A percentile compares a stretch with the other conserved stretches of the same genome.
Conservation (phyloP, 2,797 vertebrate species). For the Eptatretus atami region DNA sequence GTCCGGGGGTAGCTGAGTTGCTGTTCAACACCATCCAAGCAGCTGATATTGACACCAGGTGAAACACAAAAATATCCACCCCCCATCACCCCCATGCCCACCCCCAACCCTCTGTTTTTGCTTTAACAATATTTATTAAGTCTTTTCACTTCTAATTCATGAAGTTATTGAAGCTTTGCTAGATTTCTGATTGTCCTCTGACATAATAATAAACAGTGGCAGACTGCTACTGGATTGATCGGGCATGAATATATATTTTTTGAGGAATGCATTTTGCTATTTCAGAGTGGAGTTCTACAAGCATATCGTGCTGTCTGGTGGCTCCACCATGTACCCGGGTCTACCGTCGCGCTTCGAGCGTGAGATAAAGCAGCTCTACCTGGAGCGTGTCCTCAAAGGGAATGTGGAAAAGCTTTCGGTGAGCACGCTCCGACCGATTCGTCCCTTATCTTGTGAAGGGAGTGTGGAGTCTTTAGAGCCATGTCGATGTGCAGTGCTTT, state of each 20-base stretch:
- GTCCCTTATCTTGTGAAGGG: too few species aligned
- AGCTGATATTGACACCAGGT: conserved; percentile 95
- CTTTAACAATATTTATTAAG: neutral
- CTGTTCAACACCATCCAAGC: conserved; percentile 98
- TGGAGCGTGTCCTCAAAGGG: conserved; percentile 84
- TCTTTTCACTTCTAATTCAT: too few species aligned
- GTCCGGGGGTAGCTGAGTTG: conserved; percentile 76
- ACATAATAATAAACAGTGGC: too few species aligned
- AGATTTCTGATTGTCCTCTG: too few species aligned
- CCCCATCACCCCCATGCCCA: neutral
- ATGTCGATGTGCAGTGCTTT: too few species aligned
- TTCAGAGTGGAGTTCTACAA: conserved; percentile 86
- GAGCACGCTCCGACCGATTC: conserved; percentile 12
- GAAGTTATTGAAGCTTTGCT: too few species aligned
- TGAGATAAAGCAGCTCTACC: conserved; percentile 85
- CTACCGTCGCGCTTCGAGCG: conserved; percentile 76
- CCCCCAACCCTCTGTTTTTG: neutral
- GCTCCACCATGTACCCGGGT: conserved; percentile 94
- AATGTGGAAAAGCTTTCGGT: conserved; percentile 95
- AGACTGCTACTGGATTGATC: too few species aligned
- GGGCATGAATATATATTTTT: too few species aligned
- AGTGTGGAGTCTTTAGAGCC: too few species aligned
- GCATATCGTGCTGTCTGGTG: conserved; percentile 85
- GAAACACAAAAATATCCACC: conserved; percentile 4
- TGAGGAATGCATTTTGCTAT: too few species aligned